These are phyloP conservation scores for Taphrorychus bicolor DNA, from an alignment of 2,888 invertebrate species.

Conservation along the genomic window DNA sequence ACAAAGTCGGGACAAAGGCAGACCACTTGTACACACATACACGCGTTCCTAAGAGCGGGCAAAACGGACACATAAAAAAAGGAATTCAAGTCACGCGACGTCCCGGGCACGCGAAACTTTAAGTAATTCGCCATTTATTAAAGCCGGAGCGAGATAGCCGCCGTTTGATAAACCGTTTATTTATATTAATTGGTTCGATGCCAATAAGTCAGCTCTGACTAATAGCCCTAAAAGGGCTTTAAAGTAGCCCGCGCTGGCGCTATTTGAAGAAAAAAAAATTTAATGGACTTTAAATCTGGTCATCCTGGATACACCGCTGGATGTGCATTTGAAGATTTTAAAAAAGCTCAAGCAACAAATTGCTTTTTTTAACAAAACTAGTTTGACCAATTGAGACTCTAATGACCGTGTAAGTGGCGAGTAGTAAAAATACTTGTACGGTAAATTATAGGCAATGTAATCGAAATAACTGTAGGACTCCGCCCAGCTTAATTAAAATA, in stretches of 20 bases:
- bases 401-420: too few species aligned
- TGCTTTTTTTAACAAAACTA: too few species aligned
- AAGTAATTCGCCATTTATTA: background rate
- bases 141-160: slow-evolving; percentile 25
- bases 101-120: slow-evolving; percentile 18
- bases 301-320: too few species aligned
- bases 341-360: background rate
- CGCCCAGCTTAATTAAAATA: background rate
- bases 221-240: slow-evolving; percentile 28
- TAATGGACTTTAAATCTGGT: slow-evolving; percentile 15
- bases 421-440: too few species aligned
- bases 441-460: too few species aligned
- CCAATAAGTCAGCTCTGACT: slow-evolving; percentile 34
- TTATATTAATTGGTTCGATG: slow-evolving; percentile 42
- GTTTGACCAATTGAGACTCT: too few species aligned
- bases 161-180: slow-evolving; percentile 41
- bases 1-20: background rate
- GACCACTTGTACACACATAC: too few species aligned
- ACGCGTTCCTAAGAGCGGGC: too few species aligned
- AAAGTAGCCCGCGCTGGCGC: slow-evolving; percentile 24
- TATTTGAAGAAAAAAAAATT: slow-evolving; percentile 12
- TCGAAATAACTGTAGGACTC: background rate
- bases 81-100: slow-evolving; percentile 20
- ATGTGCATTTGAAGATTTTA: too few species aligned
- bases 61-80: slow-evolving; percentile 1